Conservation (phyloP, 2,797 vertebrate species). For the Phoxinus dragarum region DNA sequence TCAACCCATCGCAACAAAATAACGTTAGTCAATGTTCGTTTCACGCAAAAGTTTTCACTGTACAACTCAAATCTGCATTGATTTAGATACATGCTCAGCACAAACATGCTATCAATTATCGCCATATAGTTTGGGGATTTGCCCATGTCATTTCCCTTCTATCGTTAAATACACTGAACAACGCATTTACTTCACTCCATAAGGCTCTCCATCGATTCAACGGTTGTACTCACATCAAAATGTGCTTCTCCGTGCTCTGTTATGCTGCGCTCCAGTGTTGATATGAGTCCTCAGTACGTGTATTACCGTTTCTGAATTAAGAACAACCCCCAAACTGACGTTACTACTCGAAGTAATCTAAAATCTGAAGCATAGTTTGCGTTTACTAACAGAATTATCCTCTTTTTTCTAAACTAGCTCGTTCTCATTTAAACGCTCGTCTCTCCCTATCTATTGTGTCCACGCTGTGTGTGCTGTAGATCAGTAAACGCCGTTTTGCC, state of each 20-base stretch:
- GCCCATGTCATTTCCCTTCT: neutral
- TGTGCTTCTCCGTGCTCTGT: slow-evolving; percentile 1
- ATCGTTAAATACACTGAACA: neutral
- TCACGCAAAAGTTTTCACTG: neutral
- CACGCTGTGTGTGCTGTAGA: neutral
- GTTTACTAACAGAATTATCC: neutral
- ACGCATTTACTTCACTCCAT: neutral
- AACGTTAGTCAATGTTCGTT: neutral
- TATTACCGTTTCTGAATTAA: neutral
- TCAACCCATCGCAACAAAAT: neutral
- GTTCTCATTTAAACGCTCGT: neutral
- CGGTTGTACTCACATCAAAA: slow-evolving; percentile 18
- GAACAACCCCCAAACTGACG: neutral
- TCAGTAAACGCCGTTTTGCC: neutral
- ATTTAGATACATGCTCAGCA: neutral
- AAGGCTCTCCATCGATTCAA: neutral
- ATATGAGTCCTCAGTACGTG: neutral
- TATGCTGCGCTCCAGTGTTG: neutral
- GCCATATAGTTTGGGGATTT: neutral
- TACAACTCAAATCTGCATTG: neutral
- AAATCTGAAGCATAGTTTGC: neutral
- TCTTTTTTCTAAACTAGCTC: neutral
- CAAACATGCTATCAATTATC: neutral
- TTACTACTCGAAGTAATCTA: neutral
- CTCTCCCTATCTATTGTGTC: slow-evolving; percentile 2